Evolutionary conservation across 2,797 vertebrate species (phyloP).

Genomic region (Pseudomugil gertrudae): DNA sequence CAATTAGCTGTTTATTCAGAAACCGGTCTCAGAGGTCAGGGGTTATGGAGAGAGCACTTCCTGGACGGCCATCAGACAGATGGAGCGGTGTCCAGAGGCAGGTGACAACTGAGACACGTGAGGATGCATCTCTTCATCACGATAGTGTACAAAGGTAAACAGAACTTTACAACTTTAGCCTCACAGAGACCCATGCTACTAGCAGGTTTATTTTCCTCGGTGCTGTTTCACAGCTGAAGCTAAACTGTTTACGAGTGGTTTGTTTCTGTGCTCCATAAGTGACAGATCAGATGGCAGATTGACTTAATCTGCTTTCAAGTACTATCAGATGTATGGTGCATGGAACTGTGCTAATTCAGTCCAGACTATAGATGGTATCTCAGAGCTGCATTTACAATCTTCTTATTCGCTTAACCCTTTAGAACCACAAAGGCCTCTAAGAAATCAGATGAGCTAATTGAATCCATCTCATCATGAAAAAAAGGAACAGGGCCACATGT

Average conservation of each 20-base stretch:
- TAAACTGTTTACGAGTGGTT: constrained; percentile 25
- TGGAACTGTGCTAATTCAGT: constrained; percentile 57
- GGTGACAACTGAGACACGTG: constrained; percentile 66
- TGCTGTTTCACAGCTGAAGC: constrained; percentile 20
- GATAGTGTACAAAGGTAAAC: constrained; percentile 37
- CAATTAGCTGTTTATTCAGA: constrained; percentile 88
- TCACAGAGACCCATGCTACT: constrained; percentile 1
- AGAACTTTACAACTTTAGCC: constrained; percentile 47
- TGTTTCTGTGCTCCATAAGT: constrained; percentile 21
- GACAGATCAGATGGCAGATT: constrained; percentile 61
- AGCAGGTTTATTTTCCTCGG: constrained; percentile 12
- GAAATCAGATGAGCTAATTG: constrained; percentile 66
- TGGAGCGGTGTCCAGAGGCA: constrained; percentile 67
- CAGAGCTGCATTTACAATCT: constrained; percentile 40
- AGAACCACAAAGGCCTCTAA: constrained; percentile 60
- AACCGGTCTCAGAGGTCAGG: constrained; percentile 75
- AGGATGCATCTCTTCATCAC: constrained; percentile 46
- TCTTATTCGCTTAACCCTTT: constrained; percentile 66
- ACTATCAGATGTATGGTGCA: constrained; percentile 36
- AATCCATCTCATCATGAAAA: constrained; percentile 64
- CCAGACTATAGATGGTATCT: constrained; percentile 59
- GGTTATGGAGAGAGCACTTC: constrained; percentile 82
- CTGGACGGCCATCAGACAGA: constrained; percentile 78
- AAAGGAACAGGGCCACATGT: constrained; percentile 54
- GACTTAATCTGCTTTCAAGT: constrained; percentile 60